A percentile compares a stretch with the other conserved stretches of the same genome.
Evolutionary conservation across 2,888 invertebrate species (phyloP).

Genomic region (Acronicta leporina): DNA sequence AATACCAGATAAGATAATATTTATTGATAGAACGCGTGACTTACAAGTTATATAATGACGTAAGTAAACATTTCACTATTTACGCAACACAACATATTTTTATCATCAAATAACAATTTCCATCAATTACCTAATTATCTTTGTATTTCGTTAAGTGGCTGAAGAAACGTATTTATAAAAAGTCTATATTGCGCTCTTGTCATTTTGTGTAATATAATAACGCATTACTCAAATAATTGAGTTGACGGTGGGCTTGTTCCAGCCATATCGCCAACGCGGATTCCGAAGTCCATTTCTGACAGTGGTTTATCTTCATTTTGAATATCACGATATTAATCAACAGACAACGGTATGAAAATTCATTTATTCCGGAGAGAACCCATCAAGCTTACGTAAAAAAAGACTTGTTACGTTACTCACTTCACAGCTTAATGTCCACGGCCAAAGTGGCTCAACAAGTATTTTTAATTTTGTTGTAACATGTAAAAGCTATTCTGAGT

Average conservation of each 20-base stretch:
- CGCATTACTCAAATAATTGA: slow-evolving; percentile 35
- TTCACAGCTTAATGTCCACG: slow-evolving; percentile 38
- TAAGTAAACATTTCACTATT: slow-evolving; percentile 45
- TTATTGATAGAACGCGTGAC: slow-evolving; percentile 47
- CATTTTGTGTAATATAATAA: slow-evolving; percentile 20
- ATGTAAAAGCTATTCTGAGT: slow-evolving; percentile 57
- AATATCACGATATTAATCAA: slow-evolving; percentile 34
- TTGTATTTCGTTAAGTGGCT: slow-evolving; percentile 16
- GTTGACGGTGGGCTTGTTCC: slow-evolving; percentile 7
- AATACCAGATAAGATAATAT: slow-evolving; percentile 55
- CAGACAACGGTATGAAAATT: slow-evolving; percentile 19
- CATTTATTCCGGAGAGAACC: slow-evolving; percentile 23
- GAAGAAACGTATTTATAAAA: slow-evolving; percentile 21
- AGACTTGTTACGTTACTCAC: slow-evolving; percentile 32
- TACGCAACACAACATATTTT: slow-evolving; percentile 39
- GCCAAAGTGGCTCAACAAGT: slow-evolving; percentile 41
- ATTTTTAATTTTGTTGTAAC: slow-evolving; percentile 49
- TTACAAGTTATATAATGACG: slow-evolving; percentile 47
- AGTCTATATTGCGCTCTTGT: slow-evolving; percentile 30
- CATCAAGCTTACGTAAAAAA: slow-evolving; percentile 13
- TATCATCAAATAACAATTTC: slow-evolving; percentile 46
- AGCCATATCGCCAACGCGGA: slow-evolving; percentile 3
- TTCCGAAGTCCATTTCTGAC: slow-evolving; percentile 22
- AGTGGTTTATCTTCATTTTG: slow-evolving; percentile 22
- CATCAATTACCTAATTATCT: slow-evolving; percentile 21